Base-by-base conservation (phyloP, 2,797 vertebrate genomes). In the Cottoperca gobio region DNA sequence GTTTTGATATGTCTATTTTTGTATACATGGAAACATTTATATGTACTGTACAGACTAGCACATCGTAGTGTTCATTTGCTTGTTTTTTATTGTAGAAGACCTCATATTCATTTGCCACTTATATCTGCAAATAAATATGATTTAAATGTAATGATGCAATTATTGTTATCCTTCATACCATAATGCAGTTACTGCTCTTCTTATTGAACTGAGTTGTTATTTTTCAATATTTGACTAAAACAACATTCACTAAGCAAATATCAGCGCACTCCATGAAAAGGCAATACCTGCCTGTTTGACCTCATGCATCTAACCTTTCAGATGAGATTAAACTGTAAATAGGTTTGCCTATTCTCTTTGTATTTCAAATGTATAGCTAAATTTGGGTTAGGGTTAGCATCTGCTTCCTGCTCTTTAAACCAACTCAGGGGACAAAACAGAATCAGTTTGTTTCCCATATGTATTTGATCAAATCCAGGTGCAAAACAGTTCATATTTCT, bases 1-100 rank as follows among this genome's bases (percentile, higher is more conserved):
- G 79, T 88, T 89, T 90, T 88, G 69, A 88, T 86, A 91, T 82
- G 85, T 89, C 63, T 89, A 87, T 92, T 91, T 92, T 90, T 93
- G 82, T 92, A 90, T 78, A 46, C 46, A 76, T 45, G 54, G 43
- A 78, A 65, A 59, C 54, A 37, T 75, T 76, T 48, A 63, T 75
- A 71, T 80, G 78, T 53, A 61, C 60, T 74, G 66, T 66, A 70
- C 60, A 66, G 67, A 63, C 43, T 67, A 50, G 72, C 52, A 57
- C 63, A 58, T 35, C 66, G 67, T 73, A 63, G 74, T 83, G 71
- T 28, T 54, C 69, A 62, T 75, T 39, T 57, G 48, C 24, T 84
- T 81, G 57, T 81, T 91, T 92, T 88, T 81, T 87, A 84, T 68
- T 55, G 69, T 76, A 66, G 39, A 50, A 62, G 5, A 49, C 37